Evolutionary conservation across 2,113 vertebrate genomes (phyloP), one percentile per base, ranked within the genome.

Genomic region (Pseudorasbora parva): DNA sequence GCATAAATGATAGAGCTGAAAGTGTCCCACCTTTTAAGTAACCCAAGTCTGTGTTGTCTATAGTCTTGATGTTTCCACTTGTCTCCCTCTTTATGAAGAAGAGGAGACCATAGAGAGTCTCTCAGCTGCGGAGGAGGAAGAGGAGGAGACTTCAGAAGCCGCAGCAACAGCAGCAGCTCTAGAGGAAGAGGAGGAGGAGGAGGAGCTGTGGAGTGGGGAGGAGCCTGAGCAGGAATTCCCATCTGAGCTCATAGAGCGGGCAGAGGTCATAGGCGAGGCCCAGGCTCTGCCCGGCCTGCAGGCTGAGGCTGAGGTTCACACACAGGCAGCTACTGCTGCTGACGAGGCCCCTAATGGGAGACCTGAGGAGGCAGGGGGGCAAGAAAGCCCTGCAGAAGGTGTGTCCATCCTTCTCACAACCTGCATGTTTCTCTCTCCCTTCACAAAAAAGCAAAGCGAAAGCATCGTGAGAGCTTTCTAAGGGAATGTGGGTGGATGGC

Each of bases 61-160:
- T 96, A 95, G 94, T 97, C 93, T 95, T 96, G 94, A 95, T 95
- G 94, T 95, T 88, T 97, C 88, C 86, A 95, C 93, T 95, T 97
- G 93, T 97, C 95, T 95, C 94, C 94, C 59, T 93, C 86, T 92
- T 95, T 91, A 92, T 91, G 84, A 94, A 95, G 94, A 96, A 96
- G 96, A 96, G 94, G 96, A 96, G 94, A 94, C 92, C 82, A 91
- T 96, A 95, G 94, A 96, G 94, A 93, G 94, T 94, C 93, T 95
- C 92, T 93, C 92, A 89, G 93, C 47, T 69, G 90, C 95, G 90
- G 91, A 96, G 91, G 94, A 95, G 90, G 93, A 95, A 94, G 92
- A 93, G 83, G 95, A 95, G 91, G 91, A 93, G 92, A 92, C 90
- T 93, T 89, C 93, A 91, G 92, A 92, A 87, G 92, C 93, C 91